phyloP scores from a whole-genome alignment of 2,888 invertebrate species.

The Lasioglossum zephyrum region DNA sequence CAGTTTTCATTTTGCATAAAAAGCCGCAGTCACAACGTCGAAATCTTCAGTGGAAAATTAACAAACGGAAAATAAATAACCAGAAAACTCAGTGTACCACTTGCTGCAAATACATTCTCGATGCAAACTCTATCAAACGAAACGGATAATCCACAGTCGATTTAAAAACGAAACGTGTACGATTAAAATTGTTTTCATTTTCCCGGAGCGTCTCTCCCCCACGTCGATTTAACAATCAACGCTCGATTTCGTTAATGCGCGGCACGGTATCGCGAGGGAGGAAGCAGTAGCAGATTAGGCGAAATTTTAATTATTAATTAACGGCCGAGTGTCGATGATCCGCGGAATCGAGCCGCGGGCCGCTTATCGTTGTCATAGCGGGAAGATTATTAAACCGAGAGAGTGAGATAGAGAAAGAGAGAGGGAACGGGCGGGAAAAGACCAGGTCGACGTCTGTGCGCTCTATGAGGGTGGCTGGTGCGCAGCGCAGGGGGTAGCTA shows the following conservation, averaged over 20 bases:
- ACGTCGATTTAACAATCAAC: background rate
- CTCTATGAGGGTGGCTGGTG: slow-evolving; percentile 32
- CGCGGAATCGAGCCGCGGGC: slow-evolving; percentile 15
- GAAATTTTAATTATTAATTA: slow-evolving; percentile 52
- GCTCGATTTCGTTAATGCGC: background rate
- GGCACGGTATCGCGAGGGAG: background rate
- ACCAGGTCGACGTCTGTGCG: slow-evolving; percentile 47
- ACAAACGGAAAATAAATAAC: background rate
- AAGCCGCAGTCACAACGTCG: background rate
- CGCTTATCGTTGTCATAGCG: slow-evolving; percentile 48
- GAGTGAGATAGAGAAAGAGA: background rate
- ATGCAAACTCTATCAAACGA: no score
- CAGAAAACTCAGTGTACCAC: no score
- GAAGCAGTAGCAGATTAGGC: background rate
- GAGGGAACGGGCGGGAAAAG: slow-evolving; percentile 49
- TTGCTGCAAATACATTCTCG: no score
- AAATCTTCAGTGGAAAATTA: no score
- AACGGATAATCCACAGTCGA: background rate
- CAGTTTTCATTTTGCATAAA: background rate
- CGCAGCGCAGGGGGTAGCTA: slow-evolving; percentile 29
- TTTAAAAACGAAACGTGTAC: background rate
- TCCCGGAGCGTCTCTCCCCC: background rate
- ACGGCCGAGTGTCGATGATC: slow-evolving; percentile 40
- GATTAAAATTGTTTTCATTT: background rate
- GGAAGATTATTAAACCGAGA: slow-evolving; percentile 58